Evolutionary conservation across 2,113 vertebrate genomes (phyloP).

Genomic region (Stegostoma tigrinum): DNA sequence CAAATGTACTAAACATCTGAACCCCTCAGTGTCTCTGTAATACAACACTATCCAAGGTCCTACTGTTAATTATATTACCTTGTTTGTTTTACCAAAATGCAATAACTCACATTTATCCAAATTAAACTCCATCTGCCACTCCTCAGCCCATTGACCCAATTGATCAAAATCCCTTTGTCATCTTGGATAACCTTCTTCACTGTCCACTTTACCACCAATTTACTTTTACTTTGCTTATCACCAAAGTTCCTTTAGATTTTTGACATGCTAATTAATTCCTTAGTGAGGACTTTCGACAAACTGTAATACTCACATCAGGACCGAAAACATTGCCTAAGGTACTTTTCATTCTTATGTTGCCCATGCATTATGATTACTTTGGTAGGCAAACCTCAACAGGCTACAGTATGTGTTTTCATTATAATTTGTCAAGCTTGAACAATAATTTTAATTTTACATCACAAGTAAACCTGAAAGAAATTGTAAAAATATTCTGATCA

Average conservation of each 20-base stretch:
- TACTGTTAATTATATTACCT: no score
- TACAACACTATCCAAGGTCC: no score
- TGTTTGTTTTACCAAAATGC: no score
- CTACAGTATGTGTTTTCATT: not conserved
- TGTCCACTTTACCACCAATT: no score
- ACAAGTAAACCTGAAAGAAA: not conserved
- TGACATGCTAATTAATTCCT: not conserved
- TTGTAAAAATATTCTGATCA: not conserved
- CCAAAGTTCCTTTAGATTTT: not conserved
- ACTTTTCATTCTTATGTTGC: not conserved
- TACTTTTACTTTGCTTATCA: slow-evolving; percentile 19
- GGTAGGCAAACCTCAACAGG: not conserved
- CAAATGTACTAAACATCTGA: no score
- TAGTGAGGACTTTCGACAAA: not conserved
- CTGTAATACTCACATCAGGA: not conserved
- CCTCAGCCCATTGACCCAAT: no score
- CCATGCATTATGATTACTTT: not conserved
- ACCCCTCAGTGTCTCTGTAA: no score
- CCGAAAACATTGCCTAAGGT: not conserved
- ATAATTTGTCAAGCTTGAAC: not conserved
- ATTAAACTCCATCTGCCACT: no score
- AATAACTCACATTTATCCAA: no score
- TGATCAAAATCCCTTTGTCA: no score
- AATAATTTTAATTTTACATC: not conserved
- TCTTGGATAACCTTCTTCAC: no score